Percentiles rank a stretch among this genome's conserved stretches.
These are phyloP conservation scores for Eulithis prunata DNA, from an alignment of 2,888 invertebrate species.

Conservation along the genomic window DNA sequence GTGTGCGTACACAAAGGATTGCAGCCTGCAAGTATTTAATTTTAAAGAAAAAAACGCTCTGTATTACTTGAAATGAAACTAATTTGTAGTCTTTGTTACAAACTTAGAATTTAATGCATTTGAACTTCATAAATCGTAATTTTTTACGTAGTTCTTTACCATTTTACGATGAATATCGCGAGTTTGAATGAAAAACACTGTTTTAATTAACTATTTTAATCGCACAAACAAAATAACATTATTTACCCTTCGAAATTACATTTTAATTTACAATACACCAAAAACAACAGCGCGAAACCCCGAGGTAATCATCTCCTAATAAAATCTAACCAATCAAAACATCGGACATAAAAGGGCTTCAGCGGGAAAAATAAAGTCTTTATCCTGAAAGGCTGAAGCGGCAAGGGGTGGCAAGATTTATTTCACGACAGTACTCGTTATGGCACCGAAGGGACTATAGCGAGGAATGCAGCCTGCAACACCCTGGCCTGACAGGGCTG, in stretches of 20 bases:
- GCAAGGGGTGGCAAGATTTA: constrained; percentile 79
- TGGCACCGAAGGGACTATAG: constrained; percentile 74
- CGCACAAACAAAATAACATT: constrained; percentile 2
- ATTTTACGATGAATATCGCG: too few species aligned
- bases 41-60: too few species aligned
- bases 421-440: constrained; percentile 79
- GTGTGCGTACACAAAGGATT: too few species aligned
- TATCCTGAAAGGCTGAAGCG: constrained; percentile 74
- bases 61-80: too few species aligned
- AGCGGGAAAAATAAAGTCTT: constrained; percentile 79
- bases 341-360: constrained; percentile 61
- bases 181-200: too few species aligned
- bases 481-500: constrained; percentile 44
- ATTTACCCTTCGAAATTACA: not conserved
- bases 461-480: constrained; percentile 72
- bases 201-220: not conserved
- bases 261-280: constrained; percentile 14
- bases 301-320: constrained; percentile 57
- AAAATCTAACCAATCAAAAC: constrained; percentile 52
- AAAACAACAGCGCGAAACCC: constrained; percentile 20
- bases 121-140: too few species aligned
- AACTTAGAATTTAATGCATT: too few species aligned
- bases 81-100: too few species aligned
- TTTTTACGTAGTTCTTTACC: too few species aligned
- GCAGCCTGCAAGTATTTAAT: too few species aligned